These are phyloP conservation scores for Polia nebulosa DNA, from an alignment of 2,888 invertebrate species.

Conservation along the genomic window DNA sequence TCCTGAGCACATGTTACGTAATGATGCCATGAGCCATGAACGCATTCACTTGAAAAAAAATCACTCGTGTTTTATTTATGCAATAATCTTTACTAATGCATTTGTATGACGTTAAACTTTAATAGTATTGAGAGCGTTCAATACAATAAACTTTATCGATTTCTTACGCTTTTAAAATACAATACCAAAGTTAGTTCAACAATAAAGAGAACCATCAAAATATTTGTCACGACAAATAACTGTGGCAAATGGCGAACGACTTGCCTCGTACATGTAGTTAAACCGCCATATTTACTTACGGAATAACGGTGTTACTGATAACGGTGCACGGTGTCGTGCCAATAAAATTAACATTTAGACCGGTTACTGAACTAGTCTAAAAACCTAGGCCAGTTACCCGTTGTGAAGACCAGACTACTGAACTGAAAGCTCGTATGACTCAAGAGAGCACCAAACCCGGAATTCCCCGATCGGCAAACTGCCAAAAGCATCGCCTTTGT, in stretches of 20 bases:
- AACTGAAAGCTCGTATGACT: constrained; percentile 52
- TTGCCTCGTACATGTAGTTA: constrained; percentile 20
- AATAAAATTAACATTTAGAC: constrained; percentile 58
- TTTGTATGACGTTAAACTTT: constrained; percentile 9
- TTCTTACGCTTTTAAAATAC: constrained; percentile 7
- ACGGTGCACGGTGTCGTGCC: constrained; percentile 51
- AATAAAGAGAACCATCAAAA: constrained; percentile 12
- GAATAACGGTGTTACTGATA: constrained; percentile 58
- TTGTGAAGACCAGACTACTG: constrained; percentile 19
- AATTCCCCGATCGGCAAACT: constrained; percentile 60
- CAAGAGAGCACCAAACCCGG: constrained; percentile 51
- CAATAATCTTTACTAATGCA: constrained; percentile 28
- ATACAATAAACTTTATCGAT: constrained; percentile 3
- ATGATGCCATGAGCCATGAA: constrained; percentile 60
- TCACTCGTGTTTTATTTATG: constrained; percentile 41
- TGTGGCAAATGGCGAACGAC: constrained; percentile 28
- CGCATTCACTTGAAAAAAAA: constrained; percentile 57
- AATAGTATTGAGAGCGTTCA: constrained; percentile 14
- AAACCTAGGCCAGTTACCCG: constrained; percentile 52
- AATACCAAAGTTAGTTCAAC: neutral
- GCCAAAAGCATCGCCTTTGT: constrained; percentile 58
- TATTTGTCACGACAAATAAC: constrained; percentile 34
- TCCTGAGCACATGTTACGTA: constrained; percentile 69
- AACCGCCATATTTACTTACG: constrained; percentile 42
- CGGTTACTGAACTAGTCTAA: constrained; percentile 57